These are phyloP conservation scores for Girardia tigrina DNA, from an alignment of 2,888 invertebrate species.

Conservation along the genomic window DNA sequence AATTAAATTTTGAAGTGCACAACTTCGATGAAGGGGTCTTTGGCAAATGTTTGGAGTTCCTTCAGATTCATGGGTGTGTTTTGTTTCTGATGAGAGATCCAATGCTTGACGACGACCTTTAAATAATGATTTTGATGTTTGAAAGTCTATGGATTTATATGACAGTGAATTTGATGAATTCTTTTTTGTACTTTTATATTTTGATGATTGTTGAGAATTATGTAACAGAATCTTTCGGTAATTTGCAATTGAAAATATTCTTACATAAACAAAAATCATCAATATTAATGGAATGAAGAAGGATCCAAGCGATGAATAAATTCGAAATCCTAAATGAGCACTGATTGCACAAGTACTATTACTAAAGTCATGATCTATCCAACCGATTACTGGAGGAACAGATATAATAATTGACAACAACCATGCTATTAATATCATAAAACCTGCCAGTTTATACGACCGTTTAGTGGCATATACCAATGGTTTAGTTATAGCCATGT, in stretches of 20 bases:
- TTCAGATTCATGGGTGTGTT: not conserved
- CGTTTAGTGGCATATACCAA: slow-evolving; percentile 42
- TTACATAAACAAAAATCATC: slow-evolving; percentile 41
- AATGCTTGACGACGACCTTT: not conserved
- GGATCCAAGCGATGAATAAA: slow-evolving; percentile 43
- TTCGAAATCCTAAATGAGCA: slow-evolving; percentile 41
- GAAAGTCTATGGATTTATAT: not conserved
- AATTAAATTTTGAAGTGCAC: slow-evolving; percentile 24
- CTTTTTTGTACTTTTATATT: not conserved
- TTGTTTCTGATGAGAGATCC: not conserved
- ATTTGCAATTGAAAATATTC: slow-evolving; percentile 39
- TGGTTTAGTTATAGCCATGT: slow-evolving; percentile 45
- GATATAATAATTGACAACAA: slow-evolving; percentile 41
- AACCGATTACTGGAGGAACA: slow-evolving; percentile 44
- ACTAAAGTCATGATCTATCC: slow-evolving; percentile 38
- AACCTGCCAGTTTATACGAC: slow-evolving; percentile 51
- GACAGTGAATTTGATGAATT: not conserved
- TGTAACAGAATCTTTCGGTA: not conserved
- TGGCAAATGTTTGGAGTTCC: not conserved
- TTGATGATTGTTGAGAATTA: not conserved
- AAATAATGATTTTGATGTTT: not conserved
- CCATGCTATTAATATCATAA: slow-evolving; percentile 45
- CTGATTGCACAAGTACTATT: slow-evolving; percentile 39
- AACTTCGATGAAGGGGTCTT: not conserved
- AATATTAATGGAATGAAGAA: slow-evolving; percentile 42